Evolutionary conservation across 2,113 vertebrate species (phyloP), one percentile per base, ranked within the genome.

Genomic region (Callipepla squamata): DNA sequence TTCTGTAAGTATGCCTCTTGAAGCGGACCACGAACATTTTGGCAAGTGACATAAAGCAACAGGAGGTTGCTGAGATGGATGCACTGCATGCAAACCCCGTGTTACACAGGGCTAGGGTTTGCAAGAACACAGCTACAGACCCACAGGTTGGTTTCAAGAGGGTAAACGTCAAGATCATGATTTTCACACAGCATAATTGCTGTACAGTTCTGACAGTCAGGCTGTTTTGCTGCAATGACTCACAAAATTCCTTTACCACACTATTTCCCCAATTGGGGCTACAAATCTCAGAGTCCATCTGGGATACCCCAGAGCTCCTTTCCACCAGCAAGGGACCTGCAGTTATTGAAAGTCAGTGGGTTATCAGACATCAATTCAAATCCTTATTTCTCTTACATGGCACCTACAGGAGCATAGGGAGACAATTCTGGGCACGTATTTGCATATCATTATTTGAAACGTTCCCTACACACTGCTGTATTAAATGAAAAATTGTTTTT

Each of bases 401-500:
- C 42, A 32, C 23, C n/a, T 15, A 42, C 16, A 26, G 32, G 9
- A 63, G 44, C n/a, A 70, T 55, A n/a, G 10, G 20, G 36, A 68
- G 11, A 12, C 65, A 5, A 1, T 36, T 40, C 53, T 51, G 44
- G 0, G 28, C 5, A 0, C 8, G 3, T 18, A 32, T 7, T 30
- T 15, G 44, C 28, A 68, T 7, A 18, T 6, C 12, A 26, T 11
- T 7, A 25, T 9, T 36, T 17, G 11, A 34, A 2, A n/a, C 10
- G 5, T 5, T 13, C 9, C n/a, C n/a, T 30, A 3, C 0, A 0
- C 12, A 1, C 6, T 44, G 6, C 15, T 32, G 8, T 34, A 18
- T 77, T 36, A 45, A 78, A 53, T 3, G 0, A 40, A 10, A 67
- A 69, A 32, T n/a, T 26, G 11, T 22, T 72, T 8, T 53, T 17